These are phyloP conservation scores for Galerucella pusilla DNA, from an alignment of 2,888 invertebrate genomes.

Conservation along the genomic window DNA sequence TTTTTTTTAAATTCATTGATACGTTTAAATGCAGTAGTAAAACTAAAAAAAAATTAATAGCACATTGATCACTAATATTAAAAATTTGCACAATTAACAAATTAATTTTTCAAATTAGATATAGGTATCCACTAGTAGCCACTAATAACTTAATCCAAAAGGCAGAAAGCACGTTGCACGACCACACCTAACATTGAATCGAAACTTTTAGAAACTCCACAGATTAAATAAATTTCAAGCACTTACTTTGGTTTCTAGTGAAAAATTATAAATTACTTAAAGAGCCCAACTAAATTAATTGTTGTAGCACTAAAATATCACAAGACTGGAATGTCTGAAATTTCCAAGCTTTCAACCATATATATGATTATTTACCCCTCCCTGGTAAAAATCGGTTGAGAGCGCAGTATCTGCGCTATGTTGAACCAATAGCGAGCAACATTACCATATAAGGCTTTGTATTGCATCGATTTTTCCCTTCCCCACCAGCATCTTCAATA, in stretches of 20 bases:
- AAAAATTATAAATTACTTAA: slow-evolving; percentile 55
- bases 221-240: slow-evolving; percentile 17
- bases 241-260: slow-evolving; percentile 57
- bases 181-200: slow-evolving; percentile 47
- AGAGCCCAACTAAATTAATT: slow-evolving; percentile 52
- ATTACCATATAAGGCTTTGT: slow-evolving; percentile 85
- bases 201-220: slow-evolving; percentile 38
- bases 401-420: slow-evolving; percentile 56
- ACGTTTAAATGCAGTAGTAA: background rate
- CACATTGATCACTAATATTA: background rate
- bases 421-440: slow-evolving; percentile 74
- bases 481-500: slow-evolving; percentile 48
- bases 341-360: slow-evolving; percentile 58
- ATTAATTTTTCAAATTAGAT: background rate
- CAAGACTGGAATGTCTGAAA: slow-evolving; percentile 60
- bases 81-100: slow-evolving; percentile 9
- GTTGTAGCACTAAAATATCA: slow-evolving; percentile 59
- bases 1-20: slow-evolving; percentile 4
- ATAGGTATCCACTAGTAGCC: slow-evolving; percentile 12
- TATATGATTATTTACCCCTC: slow-evolving; percentile 70
- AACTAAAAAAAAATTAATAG: background rate
- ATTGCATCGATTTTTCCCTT: slow-evolving; percentile 69
- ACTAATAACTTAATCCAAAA: slow-evolving; percentile 35
- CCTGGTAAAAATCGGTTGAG: slow-evolving; percentile 62
- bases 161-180: slow-evolving; percentile 35